A percentile compares a stretch with the other conserved stretches of the same genome.
phyloP scores from a whole-genome alignment of 2,113 vertebrate genomes.

The Psilopsiagon aurifrons region DNA sequence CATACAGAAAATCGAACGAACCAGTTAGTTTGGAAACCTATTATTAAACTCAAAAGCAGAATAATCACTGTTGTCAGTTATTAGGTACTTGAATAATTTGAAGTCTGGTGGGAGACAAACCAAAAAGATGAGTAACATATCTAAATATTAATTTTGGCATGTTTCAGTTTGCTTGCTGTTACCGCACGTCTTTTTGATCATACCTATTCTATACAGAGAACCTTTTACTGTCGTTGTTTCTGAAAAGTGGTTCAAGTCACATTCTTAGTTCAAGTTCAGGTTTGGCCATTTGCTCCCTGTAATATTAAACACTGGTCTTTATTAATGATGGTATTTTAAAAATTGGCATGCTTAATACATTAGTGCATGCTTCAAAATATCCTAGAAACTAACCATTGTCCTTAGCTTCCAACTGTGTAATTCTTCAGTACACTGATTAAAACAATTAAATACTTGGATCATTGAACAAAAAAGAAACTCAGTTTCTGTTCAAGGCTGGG shows the following conservation, averaged over 20 bases:
- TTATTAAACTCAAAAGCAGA: background rate
- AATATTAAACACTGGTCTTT: background rate
- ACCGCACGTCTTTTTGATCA: background rate
- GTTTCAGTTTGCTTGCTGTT: background rate
- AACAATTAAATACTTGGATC: background rate
- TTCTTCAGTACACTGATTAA: background rate
- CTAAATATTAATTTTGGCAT: background rate
- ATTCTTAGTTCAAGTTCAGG: background rate
- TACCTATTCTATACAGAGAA: background rate
- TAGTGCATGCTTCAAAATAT: background rate
- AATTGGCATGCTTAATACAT: background rate
- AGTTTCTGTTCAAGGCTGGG: background rate
- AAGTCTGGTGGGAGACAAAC: background rate
- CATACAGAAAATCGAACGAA: background rate
- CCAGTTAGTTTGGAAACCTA: background rate
- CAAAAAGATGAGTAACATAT: background rate
- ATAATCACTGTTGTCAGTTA: background rate
- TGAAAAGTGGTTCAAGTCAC: background rate
- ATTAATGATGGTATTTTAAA: background rate
- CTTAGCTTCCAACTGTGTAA: background rate
- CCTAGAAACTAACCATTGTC: background rate
- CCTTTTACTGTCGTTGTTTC: background rate
- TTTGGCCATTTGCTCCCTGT: background rate
- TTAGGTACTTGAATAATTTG: background rate
- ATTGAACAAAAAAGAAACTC: background rate